phyloP scores from a whole-genome alignment of 2,113 vertebrate species.

The Micronycteris hirsuta region DNA sequence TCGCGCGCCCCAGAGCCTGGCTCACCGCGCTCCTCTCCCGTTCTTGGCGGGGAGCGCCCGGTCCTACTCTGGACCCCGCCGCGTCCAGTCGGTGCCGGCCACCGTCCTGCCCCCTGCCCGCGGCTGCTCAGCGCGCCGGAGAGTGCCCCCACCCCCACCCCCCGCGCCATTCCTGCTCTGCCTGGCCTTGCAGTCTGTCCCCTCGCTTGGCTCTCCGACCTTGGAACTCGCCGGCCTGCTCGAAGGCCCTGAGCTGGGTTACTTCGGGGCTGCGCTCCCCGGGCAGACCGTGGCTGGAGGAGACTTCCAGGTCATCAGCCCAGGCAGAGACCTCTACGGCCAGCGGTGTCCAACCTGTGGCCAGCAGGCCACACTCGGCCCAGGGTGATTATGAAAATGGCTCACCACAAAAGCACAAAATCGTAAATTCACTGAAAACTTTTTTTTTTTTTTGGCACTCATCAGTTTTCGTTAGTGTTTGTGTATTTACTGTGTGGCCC shows the following conservation, averaged over 20 bases:
- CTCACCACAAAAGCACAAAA: too few species aligned
- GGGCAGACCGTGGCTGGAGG: accelerated
- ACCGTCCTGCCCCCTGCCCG: too few species aligned
- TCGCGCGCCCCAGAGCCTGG: background rate
- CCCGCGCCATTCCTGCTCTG: background rate
- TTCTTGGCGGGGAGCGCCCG: background rate
- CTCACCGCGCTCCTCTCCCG: background rate
- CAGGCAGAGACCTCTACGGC: background rate
- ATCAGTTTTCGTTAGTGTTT: too few species aligned
- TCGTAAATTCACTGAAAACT: too few species aligned
- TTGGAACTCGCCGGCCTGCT: accelerated
- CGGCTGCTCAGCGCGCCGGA: background rate
- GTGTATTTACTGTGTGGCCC: too few species aligned
- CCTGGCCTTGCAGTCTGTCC: background rate
- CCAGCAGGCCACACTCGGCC: too few species aligned
- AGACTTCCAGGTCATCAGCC: too few species aligned
- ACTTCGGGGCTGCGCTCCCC: background rate
- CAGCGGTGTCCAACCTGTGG: too few species aligned
- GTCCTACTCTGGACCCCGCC: background rate
- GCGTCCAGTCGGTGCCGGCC: background rate
- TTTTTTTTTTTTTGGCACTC: too few species aligned
- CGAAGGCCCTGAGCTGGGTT: background rate
- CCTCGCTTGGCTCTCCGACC: background rate
- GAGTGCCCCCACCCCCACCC: too few species aligned
- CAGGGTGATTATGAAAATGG: too few species aligned